Evolutionary conservation across 1,140 invertebrate species (phyloP).

Genomic region (Palaemon carinicauda): DNA sequence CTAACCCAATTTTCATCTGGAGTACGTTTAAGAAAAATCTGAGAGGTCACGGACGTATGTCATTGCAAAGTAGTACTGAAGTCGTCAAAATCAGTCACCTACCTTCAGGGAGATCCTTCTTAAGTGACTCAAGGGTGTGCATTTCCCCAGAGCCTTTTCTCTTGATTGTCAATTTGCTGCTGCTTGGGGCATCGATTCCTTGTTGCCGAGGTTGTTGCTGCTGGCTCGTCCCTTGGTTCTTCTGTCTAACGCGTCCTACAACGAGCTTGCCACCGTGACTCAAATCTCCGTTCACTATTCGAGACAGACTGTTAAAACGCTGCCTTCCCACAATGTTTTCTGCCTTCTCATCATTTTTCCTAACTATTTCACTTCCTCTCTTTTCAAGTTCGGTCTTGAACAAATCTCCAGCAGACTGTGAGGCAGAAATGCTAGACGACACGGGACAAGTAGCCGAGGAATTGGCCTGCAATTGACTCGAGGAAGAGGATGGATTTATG

Average conservation of each 20-base stretch:
- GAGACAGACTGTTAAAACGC: conserved; percentile 20
- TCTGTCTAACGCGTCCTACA: conserved; percentile 38
- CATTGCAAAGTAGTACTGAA: too few relatives aligned
- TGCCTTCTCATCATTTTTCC: conserved; percentile 36
- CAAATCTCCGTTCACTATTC: conserved; percentile 54
- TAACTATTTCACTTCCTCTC: conserved; percentile 28
- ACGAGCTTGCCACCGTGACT: conserved; percentile 46
- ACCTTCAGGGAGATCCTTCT: conserved; percentile 56
- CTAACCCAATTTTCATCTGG: too few relatives aligned
- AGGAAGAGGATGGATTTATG: conserved; percentile 58
- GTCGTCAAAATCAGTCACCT: not conserved
- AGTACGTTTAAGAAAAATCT: too few relatives aligned
- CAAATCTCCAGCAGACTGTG: conserved; percentile 15
- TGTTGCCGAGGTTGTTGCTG: not conserved
- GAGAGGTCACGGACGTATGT: too few relatives aligned
- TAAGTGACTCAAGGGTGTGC: conserved; percentile 48
- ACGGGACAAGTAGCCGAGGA: conserved; percentile 4
- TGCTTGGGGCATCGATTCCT: conserved; percentile 16
- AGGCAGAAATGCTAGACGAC: not conserved
- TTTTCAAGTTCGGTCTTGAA: conserved; percentile 53
- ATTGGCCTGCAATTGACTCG: conserved; percentile 1
- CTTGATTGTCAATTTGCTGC: conserved; percentile 59
- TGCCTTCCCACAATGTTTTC: conserved; percentile 10
- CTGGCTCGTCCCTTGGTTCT: not conserved
- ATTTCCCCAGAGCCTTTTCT: conserved; percentile 49